Conservation (phyloP, 2,113 vertebrate genomes). For the Sceloporus tristichus region DNA sequence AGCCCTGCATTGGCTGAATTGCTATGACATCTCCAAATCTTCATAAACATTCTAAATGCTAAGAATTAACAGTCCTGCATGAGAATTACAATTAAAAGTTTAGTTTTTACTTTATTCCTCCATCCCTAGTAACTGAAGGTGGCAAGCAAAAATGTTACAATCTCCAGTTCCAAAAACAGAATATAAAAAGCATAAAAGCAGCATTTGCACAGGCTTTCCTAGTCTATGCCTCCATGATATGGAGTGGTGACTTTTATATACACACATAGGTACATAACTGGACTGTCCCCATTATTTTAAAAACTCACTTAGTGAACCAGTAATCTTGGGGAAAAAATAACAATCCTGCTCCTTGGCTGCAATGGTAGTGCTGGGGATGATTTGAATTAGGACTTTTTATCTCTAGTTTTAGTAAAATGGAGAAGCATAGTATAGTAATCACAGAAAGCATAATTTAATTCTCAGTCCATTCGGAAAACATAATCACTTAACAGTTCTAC, state of each 20-base stretch:
- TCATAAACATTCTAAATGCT: neutral
- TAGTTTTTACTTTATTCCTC: too few relatives aligned
- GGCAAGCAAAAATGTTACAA: neutral
- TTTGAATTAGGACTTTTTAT: neutral
- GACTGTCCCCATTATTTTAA: neutral
- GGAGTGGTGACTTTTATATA: neutral
- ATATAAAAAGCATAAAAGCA: neutral
- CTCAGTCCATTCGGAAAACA: neutral
- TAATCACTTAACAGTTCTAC: conserved; percentile 6
- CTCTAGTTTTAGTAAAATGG: neutral
- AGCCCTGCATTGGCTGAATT: neutral
- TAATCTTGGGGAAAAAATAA: neutral
- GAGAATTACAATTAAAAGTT: too few relatives aligned
- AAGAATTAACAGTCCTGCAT: too few relatives aligned
- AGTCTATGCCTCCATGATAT: neutral
- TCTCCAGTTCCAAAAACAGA: neutral
- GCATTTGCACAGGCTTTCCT: neutral
- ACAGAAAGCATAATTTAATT: conserved; percentile 7
- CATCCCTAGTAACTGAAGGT: too few relatives aligned
- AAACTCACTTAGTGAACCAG: neutral
- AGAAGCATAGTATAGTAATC: neutral
- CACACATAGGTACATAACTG: neutral
- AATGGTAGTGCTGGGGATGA: too few relatives aligned
- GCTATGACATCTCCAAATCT: neutral
- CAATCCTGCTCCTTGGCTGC: neutral